These are phyloP conservation scores for Dimorphilus gyrociliatus DNA, from an alignment of 2,888 invertebrate species.

Conservation along the genomic window DNA sequence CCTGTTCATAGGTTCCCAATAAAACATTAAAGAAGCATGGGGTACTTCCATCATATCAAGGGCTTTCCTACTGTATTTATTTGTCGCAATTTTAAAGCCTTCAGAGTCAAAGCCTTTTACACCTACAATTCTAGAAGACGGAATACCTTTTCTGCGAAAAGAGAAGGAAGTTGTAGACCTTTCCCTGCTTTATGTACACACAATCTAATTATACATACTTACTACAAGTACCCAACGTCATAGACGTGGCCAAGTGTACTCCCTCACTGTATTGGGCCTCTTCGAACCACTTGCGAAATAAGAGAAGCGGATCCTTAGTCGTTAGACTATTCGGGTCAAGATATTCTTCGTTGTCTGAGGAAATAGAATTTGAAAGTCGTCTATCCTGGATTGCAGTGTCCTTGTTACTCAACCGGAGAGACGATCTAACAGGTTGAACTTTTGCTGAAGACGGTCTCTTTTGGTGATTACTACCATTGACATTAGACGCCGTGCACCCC, in stretches of 20 bases:
- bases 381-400: no score
- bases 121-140: constrained; percentile 5
- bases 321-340: no score
- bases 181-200: background rate
- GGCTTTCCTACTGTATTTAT: constrained; percentile 4
- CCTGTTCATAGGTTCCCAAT: constrained; percentile 7
- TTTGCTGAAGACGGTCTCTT: no score
- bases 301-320: constrained; percentile 1
- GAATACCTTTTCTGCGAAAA: constrained; percentile 2
- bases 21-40: constrained; percentile 6
- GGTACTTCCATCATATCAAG: constrained; percentile 4
- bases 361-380: no score
- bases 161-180: background rate
- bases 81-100: constrained; percentile 5
- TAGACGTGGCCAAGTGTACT: constrained; percentile 2
- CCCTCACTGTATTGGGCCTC: constrained; percentile 3
- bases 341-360: no score
- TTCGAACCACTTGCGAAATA: constrained; percentile 4
- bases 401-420: no score
- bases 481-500: no score
- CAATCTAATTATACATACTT: constrained; percentile 1
- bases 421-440: no score
- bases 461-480: no score
- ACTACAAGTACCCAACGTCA: constrained; percentile 1
- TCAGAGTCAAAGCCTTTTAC: constrained; percentile 4